Conservation (phyloP, 2,888 invertebrate species). For the Hydriomena furcata region DNA sequence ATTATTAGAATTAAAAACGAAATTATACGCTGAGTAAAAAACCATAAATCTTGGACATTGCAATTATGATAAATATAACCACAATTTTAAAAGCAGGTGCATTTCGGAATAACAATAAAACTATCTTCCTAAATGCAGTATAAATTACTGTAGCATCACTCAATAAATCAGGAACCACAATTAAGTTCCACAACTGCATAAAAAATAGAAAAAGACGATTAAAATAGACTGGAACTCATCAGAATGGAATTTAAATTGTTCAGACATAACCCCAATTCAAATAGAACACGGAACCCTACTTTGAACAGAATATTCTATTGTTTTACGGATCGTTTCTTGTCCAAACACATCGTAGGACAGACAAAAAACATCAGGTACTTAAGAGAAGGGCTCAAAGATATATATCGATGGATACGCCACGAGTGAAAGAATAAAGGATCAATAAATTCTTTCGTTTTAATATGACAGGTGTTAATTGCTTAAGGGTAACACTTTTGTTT, state of each 20-base stretch:
- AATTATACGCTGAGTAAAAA: constrained; percentile 12
- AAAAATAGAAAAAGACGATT: constrained; percentile 47
- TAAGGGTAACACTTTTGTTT: constrained; percentile 16
- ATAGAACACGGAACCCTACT: constrained; percentile 18
- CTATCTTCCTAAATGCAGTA: constrained; percentile 26
- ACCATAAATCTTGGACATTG: constrained; percentile 18
- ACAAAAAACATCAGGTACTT: constrained; percentile 79
- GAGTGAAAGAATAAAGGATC: constrained; percentile 17
- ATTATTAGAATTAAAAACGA: neutral
- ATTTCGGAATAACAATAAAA: constrained; percentile 25
- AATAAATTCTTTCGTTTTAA: constrained; percentile 37
- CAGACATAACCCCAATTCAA: constrained; percentile 54
- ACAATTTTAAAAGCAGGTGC: constrained; percentile 32
- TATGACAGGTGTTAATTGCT: constrained; percentile 34
- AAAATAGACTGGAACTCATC: constrained; percentile 54
- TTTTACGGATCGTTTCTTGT: constrained; percentile 71
- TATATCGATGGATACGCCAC: constrained; percentile 44
- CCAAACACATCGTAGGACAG: constrained; percentile 63
- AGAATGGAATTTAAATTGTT: constrained; percentile 71
- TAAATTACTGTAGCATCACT: constrained; percentile 42
- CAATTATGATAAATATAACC: constrained; percentile 15
- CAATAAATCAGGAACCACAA: constrained; percentile 64
- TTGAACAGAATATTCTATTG: constrained; percentile 68
- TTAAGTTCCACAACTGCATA: constrained; percentile 46
- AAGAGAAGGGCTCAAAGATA: constrained; percentile 39